These are phyloP conservation scores for Bombus confusus DNA, from an alignment of 1,140 invertebrate species.

Conservation along the genomic window DNA sequence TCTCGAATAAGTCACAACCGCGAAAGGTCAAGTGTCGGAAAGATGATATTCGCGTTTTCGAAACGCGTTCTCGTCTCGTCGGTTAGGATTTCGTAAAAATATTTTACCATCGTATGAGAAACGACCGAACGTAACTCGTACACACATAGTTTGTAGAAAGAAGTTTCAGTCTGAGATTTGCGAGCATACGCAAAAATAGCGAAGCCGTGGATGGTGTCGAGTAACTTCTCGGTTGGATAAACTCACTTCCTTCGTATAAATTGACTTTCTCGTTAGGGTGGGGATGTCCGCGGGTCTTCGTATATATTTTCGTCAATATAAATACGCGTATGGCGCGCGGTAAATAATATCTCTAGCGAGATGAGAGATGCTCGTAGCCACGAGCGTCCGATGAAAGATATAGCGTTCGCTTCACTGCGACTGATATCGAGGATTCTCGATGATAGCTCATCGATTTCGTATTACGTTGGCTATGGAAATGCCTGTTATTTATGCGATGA, in stretches of 20 bases:
- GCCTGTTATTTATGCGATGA: conserved; percentile 5
- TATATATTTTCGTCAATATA: conserved; percentile 19
- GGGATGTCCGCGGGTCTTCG: not conserved
- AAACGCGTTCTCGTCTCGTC: not conserved
- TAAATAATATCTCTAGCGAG: conserved; percentile 47
- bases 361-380: conserved; percentile 31
- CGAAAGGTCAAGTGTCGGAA: conserved; percentile 1
- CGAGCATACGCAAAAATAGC: conserved; percentile 12
- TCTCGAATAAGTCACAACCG: not conserved
- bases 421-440: conserved; percentile 36
- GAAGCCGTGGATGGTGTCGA: conserved; percentile 22
- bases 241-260: conserved; percentile 35
- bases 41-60: conserved; percentile 5
- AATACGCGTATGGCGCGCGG: conserved; percentile 21
- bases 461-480: not conserved
- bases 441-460: conserved; percentile 35
- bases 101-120: conserved; percentile 19
- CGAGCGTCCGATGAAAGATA: conserved; percentile 35
- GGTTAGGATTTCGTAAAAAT: conserved; percentile 33
- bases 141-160: not conserved
- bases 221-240: conserved; percentile 35
- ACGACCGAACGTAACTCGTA: conserved; percentile 1
- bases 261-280: not conserved
- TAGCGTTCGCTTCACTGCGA: conserved; percentile 26
- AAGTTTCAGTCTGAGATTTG: not conserved